Evolutionary conservation across 2,113 vertebrate genomes (phyloP).

Genomic region (Junco hyemalis): DNA sequence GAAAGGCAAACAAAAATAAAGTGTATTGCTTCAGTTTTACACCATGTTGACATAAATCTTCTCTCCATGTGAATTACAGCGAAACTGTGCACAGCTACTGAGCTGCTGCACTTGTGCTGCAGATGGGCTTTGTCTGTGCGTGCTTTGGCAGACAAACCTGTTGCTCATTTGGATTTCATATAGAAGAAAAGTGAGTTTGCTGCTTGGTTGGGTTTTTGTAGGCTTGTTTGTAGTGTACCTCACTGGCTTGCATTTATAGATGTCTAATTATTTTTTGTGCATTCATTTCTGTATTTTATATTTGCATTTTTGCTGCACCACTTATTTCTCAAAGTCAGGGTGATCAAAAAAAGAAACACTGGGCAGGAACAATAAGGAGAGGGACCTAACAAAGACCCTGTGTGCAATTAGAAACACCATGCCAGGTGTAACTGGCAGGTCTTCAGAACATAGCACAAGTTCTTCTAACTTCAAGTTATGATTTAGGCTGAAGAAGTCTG

Average conservation of each 20-base stretch:
- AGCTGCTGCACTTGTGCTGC: neutral
- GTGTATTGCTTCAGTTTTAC: conserved; percentile 28
- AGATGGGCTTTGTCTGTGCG: conserved; percentile 21
- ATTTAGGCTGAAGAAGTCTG: neutral
- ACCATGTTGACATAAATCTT: conserved; percentile 32
- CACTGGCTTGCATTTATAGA: neutral
- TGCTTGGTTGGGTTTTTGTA: neutral
- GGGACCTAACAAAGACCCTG: neutral
- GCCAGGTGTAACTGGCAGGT: neutral
- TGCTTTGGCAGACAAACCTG: conserved; percentile 9
- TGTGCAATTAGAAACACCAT: neutral
- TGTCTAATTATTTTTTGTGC: neutral
- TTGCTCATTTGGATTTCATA: neutral
- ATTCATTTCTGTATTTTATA: neutral
- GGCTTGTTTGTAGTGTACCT: neutral
- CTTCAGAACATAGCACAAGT: neutral
- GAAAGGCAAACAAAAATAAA: conserved; percentile 59
- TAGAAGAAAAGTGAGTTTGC: neutral
- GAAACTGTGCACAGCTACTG: neutral
- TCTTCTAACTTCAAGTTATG: neutral
- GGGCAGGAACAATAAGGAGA: neutral
- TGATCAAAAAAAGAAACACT: neutral
- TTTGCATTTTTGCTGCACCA: neutral
- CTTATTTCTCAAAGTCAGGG: neutral
- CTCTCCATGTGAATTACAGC: neutral